A percentile compares a stretch with the other conserved stretches of the same genome.
phyloP scores from a whole-genome alignment of 2,797 vertebrate species.

The Pitangus sulphuratus region DNA sequence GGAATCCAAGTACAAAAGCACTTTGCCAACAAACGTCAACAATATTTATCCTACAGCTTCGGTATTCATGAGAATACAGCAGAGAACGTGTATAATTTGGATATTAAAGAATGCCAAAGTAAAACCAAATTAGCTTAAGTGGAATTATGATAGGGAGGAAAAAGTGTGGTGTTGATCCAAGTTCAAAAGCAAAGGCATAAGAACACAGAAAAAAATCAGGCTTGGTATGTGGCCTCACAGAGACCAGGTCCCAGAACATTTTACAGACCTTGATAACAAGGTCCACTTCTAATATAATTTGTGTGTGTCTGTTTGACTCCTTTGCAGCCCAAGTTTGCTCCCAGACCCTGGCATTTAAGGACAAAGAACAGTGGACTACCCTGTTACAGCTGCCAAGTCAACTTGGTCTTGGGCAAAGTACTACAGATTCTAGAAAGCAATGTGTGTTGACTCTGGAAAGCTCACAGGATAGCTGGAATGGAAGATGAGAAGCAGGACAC shows the following conservation, averaged over 20 bases:
- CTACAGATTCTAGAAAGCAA: not conserved
- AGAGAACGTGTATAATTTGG: not conserved
- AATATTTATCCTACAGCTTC: constrained; percentile 24
- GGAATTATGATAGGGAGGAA: not conserved
- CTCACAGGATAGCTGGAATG: not conserved
- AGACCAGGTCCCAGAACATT: not conserved
- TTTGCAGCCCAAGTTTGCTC: not conserved
- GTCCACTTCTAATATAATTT: not conserved
- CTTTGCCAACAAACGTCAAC: not conserved
- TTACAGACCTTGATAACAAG: not conserved
- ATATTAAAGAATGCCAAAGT: not conserved
- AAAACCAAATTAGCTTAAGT: not conserved
- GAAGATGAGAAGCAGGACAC: not conserved
- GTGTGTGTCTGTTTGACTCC: not conserved
- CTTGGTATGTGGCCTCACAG: not conserved
- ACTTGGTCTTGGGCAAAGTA: not conserved
- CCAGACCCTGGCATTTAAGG: not conserved
- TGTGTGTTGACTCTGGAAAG: not conserved
- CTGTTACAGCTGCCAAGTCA: not conserved
- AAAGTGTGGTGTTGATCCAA: not conserved
- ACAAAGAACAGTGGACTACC: not conserved
- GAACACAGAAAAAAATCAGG: not conserved
- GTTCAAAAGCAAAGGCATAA: not conserved
- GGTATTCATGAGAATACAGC: not conserved
- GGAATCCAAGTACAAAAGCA: constrained; percentile 39